Evolutionary conservation across 2,797 vertebrate genomes (phyloP).

Genomic region (Malacoctenus gilli): DNA sequence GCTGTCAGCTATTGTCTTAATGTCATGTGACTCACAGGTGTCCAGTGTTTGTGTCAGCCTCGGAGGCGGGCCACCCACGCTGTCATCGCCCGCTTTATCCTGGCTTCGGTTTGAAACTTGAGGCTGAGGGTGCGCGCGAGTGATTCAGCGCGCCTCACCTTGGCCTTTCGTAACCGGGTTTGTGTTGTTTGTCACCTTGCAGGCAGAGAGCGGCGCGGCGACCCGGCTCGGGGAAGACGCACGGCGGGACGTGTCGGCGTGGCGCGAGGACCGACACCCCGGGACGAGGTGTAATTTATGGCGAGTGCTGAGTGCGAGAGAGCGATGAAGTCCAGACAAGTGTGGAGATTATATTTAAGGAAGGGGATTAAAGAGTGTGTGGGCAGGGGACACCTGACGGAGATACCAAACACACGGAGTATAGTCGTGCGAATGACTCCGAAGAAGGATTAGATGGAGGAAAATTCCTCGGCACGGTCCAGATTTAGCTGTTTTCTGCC

Average conservation of each 20-base stretch:
- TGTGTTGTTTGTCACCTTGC: slow-evolving; percentile 62
- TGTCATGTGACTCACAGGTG: slow-evolving; percentile 58
- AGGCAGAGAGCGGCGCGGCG: slow-evolving; percentile 45
- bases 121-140: slow-evolving; percentile 37
- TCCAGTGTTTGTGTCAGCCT: slow-evolving; percentile 39
- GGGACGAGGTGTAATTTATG: slow-evolving; percentile 51
- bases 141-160: slow-evolving; percentile 32
- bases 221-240: slow-evolving; percentile 34
- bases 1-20: slow-evolving; percentile 27
- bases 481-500: slow-evolving; percentile 4
- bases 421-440: too few species aligned
- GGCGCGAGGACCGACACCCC: slow-evolving; percentile 42
- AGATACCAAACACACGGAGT: too few species aligned
- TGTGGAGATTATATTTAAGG: slow-evolving; percentile 7
- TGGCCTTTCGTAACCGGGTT: slow-evolving; percentile 45
- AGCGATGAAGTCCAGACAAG: too few species aligned
- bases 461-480: not conserved
- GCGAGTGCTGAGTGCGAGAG: slow-evolving; percentile 10
- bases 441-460: too few species aligned
- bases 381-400: too few species aligned
- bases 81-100: slow-evolving; percentile 26
- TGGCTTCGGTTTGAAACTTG: slow-evolving; percentile 40
- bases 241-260: slow-evolving; percentile 38
- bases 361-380: too few species aligned
- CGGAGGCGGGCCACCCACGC: slow-evolving; percentile 33